Conservation (phyloP, 2,888 invertebrate genomes). For the Xylocampa areola region DNA sequence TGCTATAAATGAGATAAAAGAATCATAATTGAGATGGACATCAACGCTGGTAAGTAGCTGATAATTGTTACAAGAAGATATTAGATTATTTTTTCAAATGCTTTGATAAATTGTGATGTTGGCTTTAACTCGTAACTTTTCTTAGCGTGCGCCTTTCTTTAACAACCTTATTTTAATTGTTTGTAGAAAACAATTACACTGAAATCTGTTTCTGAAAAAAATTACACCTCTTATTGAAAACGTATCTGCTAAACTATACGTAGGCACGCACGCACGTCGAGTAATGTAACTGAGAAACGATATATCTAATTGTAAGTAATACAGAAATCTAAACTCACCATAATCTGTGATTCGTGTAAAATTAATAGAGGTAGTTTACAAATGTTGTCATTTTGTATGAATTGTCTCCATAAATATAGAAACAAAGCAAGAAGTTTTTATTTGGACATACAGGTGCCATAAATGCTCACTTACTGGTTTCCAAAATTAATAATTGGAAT, state of each 20-base stretch:
- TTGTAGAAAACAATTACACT: conserved; percentile 22
- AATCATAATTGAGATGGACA: conserved; percentile 83
- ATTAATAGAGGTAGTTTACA: conserved; percentile 22
- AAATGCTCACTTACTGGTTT: conserved; percentile 1
- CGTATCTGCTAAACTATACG: conserved; percentile 23
- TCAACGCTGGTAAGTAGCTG: conserved; percentile 84
- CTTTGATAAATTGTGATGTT: conserved; percentile 55
- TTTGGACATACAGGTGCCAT: conserved; percentile 16
- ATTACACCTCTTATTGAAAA: conserved; percentile 17
- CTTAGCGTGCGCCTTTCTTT: conserved; percentile 45
- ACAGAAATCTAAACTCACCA: conserved; percentile 50
- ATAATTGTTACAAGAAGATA: conserved; percentile 39
- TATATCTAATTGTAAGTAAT: conserved; percentile 32
- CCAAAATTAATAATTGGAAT: conserved; percentile 21
- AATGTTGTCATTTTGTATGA: conserved; percentile 45
- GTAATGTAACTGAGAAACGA: conserved; percentile 23
- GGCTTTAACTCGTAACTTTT: conserved; percentile 56
- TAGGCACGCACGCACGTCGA: conserved; percentile 30
- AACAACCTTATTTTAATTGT: conserved; percentile 22
- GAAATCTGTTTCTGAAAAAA: conserved; percentile 21
- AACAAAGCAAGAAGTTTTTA: conserved; percentile 47
- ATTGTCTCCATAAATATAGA: conserved; percentile 42
- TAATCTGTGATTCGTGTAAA: conserved; percentile 39
- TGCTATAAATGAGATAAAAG: conserved; percentile 69
- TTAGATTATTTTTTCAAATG: conserved; percentile 48